Base-by-base conservation (phyloP, 2,888 invertebrate genomes). In the Polylopha cassiicola region DNA sequence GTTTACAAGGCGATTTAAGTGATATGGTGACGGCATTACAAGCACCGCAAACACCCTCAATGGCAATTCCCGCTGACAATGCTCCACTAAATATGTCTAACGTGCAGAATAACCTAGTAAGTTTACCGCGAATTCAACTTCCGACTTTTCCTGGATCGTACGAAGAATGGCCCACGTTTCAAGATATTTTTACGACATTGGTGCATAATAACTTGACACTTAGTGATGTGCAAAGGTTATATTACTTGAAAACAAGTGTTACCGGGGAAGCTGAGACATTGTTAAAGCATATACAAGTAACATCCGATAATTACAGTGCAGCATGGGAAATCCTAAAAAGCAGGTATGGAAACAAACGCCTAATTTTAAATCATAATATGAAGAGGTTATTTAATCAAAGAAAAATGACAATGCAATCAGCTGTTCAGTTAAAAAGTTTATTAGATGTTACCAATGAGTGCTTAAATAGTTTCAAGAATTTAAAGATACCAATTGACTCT, bases 91-190 rank as follows among this genome's bases (percentile, higher is more conserved):
- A 7, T 1, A 2, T 14, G 16, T 4, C 3, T 7, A n/a, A n/a
- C n/a, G n/a, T 17, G 1, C 16, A 17, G 13, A 23, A 33, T 10
- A 24, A 17, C 14, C 10, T 17, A 2, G 26, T 26, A 1, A 37
- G 34, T 18, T 27, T 47, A 6, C 47, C 47, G 3, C 20, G 31
- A 2, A 44, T 47, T 3, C 28, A 42, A 5, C 20, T 44, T 13
- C 44, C 44, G 3, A 24, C 10, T 1, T 48, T 46, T 13, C 14
- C n/a, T 1, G 45, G 45, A 0, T 30, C n/a, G 14, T 46, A 46
- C 13, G 42, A 43, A 18, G 41, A 47, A 16, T 47, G 44, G 47
- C 37, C 22, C 0, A 5, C 44, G 5, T 47, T 36, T 28, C 22
- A 47, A 2, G 45, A 48, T 9, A 18, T 43, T 5, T 43, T 39